A percentile compares a stretch with the other conserved stretches of the same genome.
These are phyloP conservation scores for Bolborhynchus lineola DNA, from an alignment of 2,113 vertebrate species.

Conservation along the genomic window DNA sequence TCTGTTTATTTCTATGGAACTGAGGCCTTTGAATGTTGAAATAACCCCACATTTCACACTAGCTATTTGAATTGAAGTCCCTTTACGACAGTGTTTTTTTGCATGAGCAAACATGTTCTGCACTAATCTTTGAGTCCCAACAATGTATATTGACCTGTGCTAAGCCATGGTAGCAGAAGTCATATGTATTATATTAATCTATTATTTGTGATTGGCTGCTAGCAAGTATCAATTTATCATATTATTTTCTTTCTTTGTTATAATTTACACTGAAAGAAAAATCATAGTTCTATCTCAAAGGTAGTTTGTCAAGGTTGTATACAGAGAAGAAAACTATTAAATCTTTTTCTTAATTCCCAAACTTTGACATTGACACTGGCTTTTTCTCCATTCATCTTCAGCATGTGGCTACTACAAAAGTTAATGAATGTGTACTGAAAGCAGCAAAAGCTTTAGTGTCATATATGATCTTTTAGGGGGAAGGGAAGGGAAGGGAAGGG, in stretches of 20 bases:
- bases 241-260: background rate
- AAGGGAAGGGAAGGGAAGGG: background rate
- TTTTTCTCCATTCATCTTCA: background rate
- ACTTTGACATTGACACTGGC: background rate
- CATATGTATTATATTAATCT: background rate
- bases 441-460: background rate
- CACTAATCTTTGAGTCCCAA: background rate
- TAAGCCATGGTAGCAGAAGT: background rate
- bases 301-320: background rate
- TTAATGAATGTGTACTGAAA: background rate
- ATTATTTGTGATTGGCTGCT: background rate
- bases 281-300: background rate
- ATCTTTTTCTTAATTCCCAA: background rate
- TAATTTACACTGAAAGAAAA: background rate
- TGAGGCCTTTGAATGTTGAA: background rate
- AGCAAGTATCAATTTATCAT: background rate
- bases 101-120: background rate
- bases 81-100: background rate
- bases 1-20: background rate
- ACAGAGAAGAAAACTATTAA: background rate
- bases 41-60: background rate
- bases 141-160: background rate
- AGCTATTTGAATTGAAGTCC: background rate
- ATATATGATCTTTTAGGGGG: background rate
- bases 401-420: background rate